phyloP scores from a whole-genome alignment of 2,888 invertebrate genomes.

The Pristionchus maxplancki region DNA sequence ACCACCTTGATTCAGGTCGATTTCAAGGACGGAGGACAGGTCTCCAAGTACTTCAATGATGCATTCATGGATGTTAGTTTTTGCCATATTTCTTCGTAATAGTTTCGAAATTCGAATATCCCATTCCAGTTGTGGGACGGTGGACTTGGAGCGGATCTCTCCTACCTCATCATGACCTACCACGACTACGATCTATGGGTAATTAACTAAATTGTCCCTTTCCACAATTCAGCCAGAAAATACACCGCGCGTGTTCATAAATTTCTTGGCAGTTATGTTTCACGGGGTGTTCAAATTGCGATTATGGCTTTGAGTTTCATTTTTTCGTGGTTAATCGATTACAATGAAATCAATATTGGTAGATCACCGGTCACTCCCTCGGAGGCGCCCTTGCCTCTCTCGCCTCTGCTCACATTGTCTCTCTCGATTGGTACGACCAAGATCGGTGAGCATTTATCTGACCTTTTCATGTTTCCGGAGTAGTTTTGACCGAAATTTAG shows the following conservation, averaged over 20 bases:
- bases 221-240: no score
- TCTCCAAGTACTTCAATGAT: conserved; percentile 69
- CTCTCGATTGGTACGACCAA: neutral
- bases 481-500: no score
- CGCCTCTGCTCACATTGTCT: conserved; percentile 62
- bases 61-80: conserved; percentile 60
- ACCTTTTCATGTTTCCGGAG: neutral
- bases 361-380: conserved; percentile 67
- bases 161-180: conserved; percentile 58
- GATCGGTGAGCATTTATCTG: neutral
- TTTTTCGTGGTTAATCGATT: neutral
- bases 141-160: conserved; percentile 68
- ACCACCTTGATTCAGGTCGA: conserved; percentile 25
- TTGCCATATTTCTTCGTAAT: neutral
- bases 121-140: conserved; percentile 61
- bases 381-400: conserved; percentile 68
- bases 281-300: no score
- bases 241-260: no score
- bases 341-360: neutral
- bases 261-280: no score
- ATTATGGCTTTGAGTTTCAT: no score
- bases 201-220: no score
- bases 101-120: neutral
- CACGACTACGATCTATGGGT: conserved; percentile 68
- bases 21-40: conserved; percentile 61